Percentiles rank a stretch among this genome's conserved stretches.
Conservation (phyloP, 2,888 invertebrate species). For the Harpalus rubripes region DNA sequence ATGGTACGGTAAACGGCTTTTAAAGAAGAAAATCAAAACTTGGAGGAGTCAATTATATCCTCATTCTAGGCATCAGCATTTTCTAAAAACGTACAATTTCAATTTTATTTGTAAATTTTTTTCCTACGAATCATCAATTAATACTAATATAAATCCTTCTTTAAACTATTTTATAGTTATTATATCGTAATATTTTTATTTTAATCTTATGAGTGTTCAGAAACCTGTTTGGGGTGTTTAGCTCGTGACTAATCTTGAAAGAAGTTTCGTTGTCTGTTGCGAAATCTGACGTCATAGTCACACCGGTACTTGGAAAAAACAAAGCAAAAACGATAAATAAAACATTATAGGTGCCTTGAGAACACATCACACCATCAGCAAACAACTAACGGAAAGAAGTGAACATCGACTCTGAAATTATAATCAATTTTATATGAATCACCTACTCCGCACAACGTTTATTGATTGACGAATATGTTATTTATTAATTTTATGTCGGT, state of each 20-base stretch:
- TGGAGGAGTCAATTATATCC: no score
- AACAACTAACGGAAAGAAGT: constrained; percentile 17
- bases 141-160: no score
- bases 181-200: background rate
- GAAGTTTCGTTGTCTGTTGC: constrained; percentile 17
- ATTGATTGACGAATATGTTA: background rate
- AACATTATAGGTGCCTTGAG: constrained; percentile 20
- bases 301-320: constrained; percentile 37
- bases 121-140: no score
- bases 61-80: no score
- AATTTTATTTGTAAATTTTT: no score
- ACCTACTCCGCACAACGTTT: background rate
- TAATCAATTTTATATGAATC: constrained; percentile 1
- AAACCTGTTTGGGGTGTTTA: constrained; percentile 38
- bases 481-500: background rate
- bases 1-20: no score
- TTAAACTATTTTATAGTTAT: background rate
- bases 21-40: no score
- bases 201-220: background rate
- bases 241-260: constrained; percentile 18
- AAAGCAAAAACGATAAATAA: constrained; percentile 39
- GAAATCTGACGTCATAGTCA: constrained; percentile 25
- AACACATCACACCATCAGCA: background rate
- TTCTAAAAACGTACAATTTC: no score
- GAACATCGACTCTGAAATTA: background rate